phyloP scores from a whole-genome alignment of 2,797 vertebrate genomes.

The Sebastes umbrosus region DNA sequence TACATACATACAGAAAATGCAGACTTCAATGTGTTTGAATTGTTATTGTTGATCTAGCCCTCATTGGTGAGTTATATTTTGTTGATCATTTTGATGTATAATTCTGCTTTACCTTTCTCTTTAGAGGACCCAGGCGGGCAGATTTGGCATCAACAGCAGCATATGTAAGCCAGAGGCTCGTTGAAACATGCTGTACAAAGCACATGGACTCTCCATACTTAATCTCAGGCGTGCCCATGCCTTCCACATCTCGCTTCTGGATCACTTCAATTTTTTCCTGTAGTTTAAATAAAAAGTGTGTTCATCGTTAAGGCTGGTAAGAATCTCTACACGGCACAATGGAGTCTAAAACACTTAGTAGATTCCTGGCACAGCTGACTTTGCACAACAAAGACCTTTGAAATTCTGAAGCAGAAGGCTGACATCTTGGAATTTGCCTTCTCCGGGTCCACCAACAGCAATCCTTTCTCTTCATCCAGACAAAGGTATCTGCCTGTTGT shows the following conservation, averaged over 20 bases:
- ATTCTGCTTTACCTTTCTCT: constrained; percentile 86
- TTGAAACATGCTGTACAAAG: constrained; percentile 90
- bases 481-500: constrained; percentile 91
- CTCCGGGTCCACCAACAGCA: constrained; percentile 88
- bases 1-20: not conserved
- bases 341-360: not conserved
- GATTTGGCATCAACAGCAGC: constrained; percentile 92
- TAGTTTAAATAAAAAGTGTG: constrained; percentile 1
- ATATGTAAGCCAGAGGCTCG: constrained; percentile 92
- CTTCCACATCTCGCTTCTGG: constrained; percentile 92
- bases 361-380: not conserved
- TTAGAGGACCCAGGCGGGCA: constrained; percentile 89
- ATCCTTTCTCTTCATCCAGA: constrained; percentile 91
- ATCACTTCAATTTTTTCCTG: constrained; percentile 92
- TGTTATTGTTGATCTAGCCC: not conserved
- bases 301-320: not conserved
- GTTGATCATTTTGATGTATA: not conserved
- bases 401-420: constrained; percentile 91
- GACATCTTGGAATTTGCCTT: constrained; percentile 90
- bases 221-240: constrained; percentile 93
- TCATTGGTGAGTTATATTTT: not conserved
- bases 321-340: not conserved
- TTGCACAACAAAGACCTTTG: constrained; percentile 83
- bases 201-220: constrained; percentile 97
- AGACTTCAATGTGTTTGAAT: not conserved